Base-by-base conservation (phyloP, 92 coral and sea anemone genomes). In the Galaxea fascicularis region DNA sequence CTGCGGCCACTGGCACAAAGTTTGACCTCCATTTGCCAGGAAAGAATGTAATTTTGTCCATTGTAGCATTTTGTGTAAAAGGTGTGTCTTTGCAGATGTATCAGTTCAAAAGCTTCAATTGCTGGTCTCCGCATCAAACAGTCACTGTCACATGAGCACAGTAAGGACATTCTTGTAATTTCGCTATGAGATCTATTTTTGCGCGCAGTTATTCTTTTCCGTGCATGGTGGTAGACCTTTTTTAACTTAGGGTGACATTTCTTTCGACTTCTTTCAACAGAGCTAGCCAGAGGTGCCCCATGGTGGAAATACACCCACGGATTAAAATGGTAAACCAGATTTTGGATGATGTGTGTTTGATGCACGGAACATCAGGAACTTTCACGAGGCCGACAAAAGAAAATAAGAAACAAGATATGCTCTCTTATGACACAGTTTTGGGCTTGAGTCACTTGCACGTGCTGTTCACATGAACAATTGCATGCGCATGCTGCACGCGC, bases 1-100 rank as follows among this genome's bases (percentile, higher is more conserved):
- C 79, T 53, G 17, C 20, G 46, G 31, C 79, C 79, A 74, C 64
- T 54, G 18, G 65, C 44, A n/a, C 26, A 74, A 54, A 74, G 14
- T 53, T 25, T 51, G 46, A 74, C 65, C 17, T 74, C 65, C 49
- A 74, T 29, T 16, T 22, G 79, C 35, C 27, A 26, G 49, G 41
- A 18, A 21, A 54, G 64, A 4, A 52, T 53, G 41, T 74, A 74
- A 31, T 74, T 74, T 74, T 74, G 79, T 29, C 53, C 17, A 41
- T 49, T 26, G 29, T 74, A 54, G 21, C 26, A 17, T 28, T 54
- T 74, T 10, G 9, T 18, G 8, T 15, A 54, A 14, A 74, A 53
- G 12, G 25, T 74, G 15, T 74, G 18, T n/a, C 65, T 74, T 35
- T 45, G 49, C 79, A 16, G 22, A 1, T 25, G 65, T 30, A 74